phyloP scores from a whole-genome alignment of 2,888 invertebrate genomes.

The Palloptera scutellata region DNA sequence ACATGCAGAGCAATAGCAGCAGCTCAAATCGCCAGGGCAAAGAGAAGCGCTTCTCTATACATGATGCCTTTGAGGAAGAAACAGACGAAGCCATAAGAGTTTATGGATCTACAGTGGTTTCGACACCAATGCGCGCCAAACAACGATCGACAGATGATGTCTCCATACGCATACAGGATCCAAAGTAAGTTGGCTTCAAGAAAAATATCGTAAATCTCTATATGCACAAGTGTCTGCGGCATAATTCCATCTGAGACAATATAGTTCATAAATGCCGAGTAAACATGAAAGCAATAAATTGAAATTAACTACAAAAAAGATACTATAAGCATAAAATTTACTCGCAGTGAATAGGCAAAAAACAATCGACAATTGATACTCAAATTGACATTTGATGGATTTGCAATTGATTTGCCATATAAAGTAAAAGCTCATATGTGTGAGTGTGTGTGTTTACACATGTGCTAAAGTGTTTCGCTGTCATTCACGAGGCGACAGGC shows the following conservation, averaged over 20 bases:
- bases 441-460: no score
- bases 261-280: not conserved
- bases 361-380: not conserved
- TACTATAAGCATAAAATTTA: not conserved
- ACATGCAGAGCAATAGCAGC: conserved; percentile 37
- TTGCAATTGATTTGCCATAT: not conserved
- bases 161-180: conserved; percentile 66
- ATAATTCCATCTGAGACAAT: not conserved
- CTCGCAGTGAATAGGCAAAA: no score
- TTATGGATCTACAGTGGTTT: conserved; percentile 79
- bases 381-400: not conserved
- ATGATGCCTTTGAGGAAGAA: conserved; percentile 86
- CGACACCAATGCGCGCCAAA: conserved; percentile 72
- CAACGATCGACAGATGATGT: conserved; percentile 68
- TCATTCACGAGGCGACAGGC: no score
- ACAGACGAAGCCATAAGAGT: conserved; percentile 84
- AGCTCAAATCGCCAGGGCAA: conserved; percentile 44
- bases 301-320: not conserved
- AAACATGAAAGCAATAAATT: not conserved
- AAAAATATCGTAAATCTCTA: not conserved
- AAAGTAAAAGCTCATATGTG: no score
- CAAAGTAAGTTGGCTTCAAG: conserved; percentile 55
- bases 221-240: not conserved
- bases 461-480: no score
- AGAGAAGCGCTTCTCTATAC: conserved; percentile 80